Conservation (phyloP, 2,888 invertebrate species). For the Athetis lepigone region DNA sequence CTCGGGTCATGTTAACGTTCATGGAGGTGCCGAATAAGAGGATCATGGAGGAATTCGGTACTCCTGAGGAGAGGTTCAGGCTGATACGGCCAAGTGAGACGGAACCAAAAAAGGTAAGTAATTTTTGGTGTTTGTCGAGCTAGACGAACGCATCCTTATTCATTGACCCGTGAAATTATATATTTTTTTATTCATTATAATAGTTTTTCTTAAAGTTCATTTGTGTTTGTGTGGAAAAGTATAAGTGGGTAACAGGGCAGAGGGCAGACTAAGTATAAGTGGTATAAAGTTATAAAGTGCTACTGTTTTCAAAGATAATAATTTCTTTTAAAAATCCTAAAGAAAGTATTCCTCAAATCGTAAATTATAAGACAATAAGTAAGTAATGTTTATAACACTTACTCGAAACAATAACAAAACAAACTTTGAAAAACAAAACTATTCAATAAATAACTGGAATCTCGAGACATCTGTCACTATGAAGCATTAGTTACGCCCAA, state of each 20-base stretch:
- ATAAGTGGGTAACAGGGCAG: too few relatives aligned
- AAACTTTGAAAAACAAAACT: slow-evolving; percentile 60
- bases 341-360: slow-evolving; percentile 2
- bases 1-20: slow-evolving; percentile 63
- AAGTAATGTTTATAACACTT: slow-evolving; percentile 14
- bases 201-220: neutral
- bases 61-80: slow-evolving; percentile 49
- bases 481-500: slow-evolving; percentile 73
- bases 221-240: neutral
- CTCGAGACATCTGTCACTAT: slow-evolving; percentile 75
- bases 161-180: neutral
- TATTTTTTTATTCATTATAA: neutral
- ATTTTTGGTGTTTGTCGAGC: neutral
- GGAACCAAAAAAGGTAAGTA: slow-evolving; percentile 28
- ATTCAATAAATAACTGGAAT: slow-evolving; percentile 70
- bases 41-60: slow-evolving; percentile 25
- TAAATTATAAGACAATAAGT: slow-evolving; percentile 33
- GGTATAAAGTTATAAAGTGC: slow-evolving; percentile 7
- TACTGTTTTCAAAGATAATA: slow-evolving; percentile 19
- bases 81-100: slow-evolving; percentile 36
- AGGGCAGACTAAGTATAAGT: too few relatives aligned
- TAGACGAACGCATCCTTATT: neutral
- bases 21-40: slow-evolving; percentile 56
- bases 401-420: slow-evolving; percentile 20
- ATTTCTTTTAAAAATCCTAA: neutral